These are phyloP conservation scores for Chromis chromis DNA, from an alignment of 2,797 vertebrate genomes.

Conservation along the genomic window DNA sequence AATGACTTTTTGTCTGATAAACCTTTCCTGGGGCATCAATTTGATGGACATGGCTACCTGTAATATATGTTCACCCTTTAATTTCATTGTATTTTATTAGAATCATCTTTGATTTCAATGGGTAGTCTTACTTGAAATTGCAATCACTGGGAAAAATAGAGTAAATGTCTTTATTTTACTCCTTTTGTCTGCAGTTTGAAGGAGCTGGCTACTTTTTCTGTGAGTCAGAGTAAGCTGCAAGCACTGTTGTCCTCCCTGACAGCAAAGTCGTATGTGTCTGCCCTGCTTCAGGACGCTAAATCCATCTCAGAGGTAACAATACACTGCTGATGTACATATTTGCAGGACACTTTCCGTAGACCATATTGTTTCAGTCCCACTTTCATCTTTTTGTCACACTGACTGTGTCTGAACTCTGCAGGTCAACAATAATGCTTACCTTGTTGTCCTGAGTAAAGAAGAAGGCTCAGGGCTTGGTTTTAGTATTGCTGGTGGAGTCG, in stretches of 20 bases:
- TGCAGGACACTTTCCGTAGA: neutral
- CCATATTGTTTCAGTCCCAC: neutral
- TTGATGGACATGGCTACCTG: too few species aligned
- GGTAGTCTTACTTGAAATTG: neutral
- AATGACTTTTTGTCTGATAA: neutral
- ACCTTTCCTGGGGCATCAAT: neutral
- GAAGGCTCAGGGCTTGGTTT: conserved; percentile 94
- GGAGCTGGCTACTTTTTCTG: conserved; percentile 83
- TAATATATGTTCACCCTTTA: too few species aligned
- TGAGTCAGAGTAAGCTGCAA: conserved; percentile 87
- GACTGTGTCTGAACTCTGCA: conserved; percentile 66
- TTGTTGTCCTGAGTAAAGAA: conserved; percentile 91
- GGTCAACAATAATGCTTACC: conserved; percentile 86
- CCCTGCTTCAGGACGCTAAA: conserved; percentile 86
- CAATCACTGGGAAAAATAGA: neutral
- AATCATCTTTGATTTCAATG: neutral
- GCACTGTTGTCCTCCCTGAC: conserved; percentile 81
- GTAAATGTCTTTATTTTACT: neutral
- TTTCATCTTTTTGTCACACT: neutral
- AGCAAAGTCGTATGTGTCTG: conserved; percentile 78
- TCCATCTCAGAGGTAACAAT: conserved; percentile 86
- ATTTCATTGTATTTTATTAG: neutral
- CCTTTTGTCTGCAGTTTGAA: conserved; percentile 82
- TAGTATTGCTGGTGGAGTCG: conserved; percentile 91
- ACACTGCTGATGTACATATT: neutral